Evolutionary conservation across 1,140 invertebrate species (phyloP), one percentile per base, ranked within the genome.

Genomic region (Grapholita molesta): DNA sequence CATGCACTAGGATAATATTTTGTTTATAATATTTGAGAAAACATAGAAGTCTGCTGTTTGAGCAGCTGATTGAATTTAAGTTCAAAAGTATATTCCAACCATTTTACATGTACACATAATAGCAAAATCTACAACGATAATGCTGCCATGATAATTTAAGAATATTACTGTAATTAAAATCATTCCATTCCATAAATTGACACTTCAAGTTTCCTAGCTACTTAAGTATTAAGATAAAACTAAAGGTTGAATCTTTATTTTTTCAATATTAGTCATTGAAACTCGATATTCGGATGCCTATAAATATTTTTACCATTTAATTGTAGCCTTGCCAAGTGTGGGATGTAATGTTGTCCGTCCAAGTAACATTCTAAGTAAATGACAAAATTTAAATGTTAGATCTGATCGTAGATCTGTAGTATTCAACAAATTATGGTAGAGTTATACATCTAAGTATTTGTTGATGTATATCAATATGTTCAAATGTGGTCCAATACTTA

Each of bases 401-500:
- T 61, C 28, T 61, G 55, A 30, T 61, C 6, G 53, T 8, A 57
- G 25, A 23, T 57, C 25, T 6, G 23, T 55, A 55, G 52, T 55
- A 6, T 4, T 57, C 53, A 57, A 28, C 8, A 15, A 52, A 18
- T 25, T 55, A 55, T 7, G 38, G 38, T 42, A n/a, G 15, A 18
- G 12, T 55, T 55, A 24, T 9, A 33, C 32, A 64, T 21, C 32
- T 66, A 15, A 2, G 25, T 28, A 57, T 4, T 32, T 33, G 11
- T 23, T 67, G 65, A 25, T 66, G 66, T 53, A 3, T 52, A 53
- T 33, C 21, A 11, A 67, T 21, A 48, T 52, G 24, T 67, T 48
- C 42, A 61, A 61, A 61, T 48, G 35, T 18, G 66, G 69, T 68
- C 72, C 68, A 70, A 67, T 64, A 70, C 55, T 70, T 64, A 66